Percentiles rank a stretch among this genome's conserved stretches.
phyloP scores from a whole-genome alignment of 2,113 vertebrate species.

The Echinops telfairi region DNA sequence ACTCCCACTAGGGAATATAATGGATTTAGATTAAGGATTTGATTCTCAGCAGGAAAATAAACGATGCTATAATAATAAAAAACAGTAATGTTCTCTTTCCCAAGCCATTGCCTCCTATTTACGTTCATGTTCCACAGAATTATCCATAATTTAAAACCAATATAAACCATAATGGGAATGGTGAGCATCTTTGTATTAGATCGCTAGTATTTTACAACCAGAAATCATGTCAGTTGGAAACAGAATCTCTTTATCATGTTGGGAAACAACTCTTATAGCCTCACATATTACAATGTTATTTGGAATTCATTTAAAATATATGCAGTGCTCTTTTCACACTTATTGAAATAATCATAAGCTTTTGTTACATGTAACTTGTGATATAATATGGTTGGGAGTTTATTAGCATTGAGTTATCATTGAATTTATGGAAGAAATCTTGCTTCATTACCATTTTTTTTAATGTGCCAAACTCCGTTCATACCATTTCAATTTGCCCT shows the following conservation, averaged over 20 bases:
- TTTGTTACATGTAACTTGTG: background rate
- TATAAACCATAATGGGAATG: background rate
- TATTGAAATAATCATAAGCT: background rate
- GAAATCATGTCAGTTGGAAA: constrained; percentile 26
- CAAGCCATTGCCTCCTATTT: constrained; percentile 5
- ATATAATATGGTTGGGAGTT: background rate
- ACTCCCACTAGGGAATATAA: background rate
- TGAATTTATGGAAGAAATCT: constrained; percentile 11
- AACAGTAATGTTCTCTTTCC: background rate
- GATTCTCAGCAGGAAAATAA: background rate
- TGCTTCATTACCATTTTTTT: background rate
- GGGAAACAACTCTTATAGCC: background rate
- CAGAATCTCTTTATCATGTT: background rate
- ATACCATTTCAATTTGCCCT: constrained; percentile 1
- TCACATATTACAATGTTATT: constrained; percentile 13
- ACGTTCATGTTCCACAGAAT: background rate
- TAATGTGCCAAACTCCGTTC: background rate
- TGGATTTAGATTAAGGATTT: background rate
- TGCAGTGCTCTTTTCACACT: background rate
- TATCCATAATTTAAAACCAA: constrained; percentile 25
- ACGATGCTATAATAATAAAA: background rate
- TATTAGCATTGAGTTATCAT: background rate
- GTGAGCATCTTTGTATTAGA: background rate
- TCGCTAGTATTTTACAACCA: constrained; percentile 5
- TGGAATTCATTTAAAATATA: constrained; percentile 4